Evolutionary conservation across 2,113 vertebrate species (phyloP).

Genomic region (Sebastes fasciatus): DNA sequence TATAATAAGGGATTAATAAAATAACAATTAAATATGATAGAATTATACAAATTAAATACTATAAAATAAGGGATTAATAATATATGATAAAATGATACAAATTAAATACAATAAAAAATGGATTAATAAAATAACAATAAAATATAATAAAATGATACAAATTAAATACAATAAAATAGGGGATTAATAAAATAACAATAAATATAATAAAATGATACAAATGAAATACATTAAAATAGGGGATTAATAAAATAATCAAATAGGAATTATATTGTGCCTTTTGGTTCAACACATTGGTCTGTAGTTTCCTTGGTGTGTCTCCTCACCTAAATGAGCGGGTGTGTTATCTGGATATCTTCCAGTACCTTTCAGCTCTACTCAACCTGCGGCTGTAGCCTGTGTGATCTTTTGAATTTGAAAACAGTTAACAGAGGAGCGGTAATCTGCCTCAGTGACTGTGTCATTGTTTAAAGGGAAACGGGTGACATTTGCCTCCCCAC

Average conservation of each 20-base stretch:
- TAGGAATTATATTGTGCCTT: not conserved
- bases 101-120: no score
- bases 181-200: no score
- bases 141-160: no score
- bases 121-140: no score
- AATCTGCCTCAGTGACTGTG: conserved; percentile 41
- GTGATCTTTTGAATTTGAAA: conserved; percentile 62
- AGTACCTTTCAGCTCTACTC: conserved; percentile 17
- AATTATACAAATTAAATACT: no score
- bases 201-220: no score
- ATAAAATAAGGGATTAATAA: no score
- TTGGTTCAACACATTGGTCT: not conserved
- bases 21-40: no score
- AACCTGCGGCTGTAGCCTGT: not conserved
- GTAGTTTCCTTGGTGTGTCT: not conserved
- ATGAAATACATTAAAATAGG: no score
- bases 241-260: not conserved
- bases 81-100: no score
- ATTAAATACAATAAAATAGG: no score
- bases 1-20: no score
- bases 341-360: conserved; percentile 23
- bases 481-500: conserved; percentile 46
- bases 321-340: not conserved
- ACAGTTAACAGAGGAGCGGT: not conserved
- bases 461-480: conserved; percentile 43